Percentiles rank a stretch among this genome's conserved stretches.
Evolutionary conservation across 2,797 vertebrate species (phyloP).

Genomic region (Phrynocephalus guinanensis): DNA sequence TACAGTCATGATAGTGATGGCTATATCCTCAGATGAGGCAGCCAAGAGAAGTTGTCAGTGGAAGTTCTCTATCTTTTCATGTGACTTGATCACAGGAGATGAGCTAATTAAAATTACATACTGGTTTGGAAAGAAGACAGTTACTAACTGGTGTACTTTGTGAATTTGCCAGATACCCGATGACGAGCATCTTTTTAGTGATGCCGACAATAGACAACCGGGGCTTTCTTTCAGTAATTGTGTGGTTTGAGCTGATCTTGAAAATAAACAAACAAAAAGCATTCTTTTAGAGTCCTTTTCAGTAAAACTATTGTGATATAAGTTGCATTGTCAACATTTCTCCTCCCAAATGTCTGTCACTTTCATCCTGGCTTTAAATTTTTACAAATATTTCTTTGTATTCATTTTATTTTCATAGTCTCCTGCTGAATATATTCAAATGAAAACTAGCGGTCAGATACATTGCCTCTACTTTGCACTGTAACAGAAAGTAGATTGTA

Average conservation of each 20-base stretch:
- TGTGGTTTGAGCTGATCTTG: constrained; percentile 22
- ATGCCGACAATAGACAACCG: not conserved
- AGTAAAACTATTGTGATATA: not conserved
- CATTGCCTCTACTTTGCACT: constrained; percentile 56
- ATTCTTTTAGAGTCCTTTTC: not conserved
- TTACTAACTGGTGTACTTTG: not conserved
- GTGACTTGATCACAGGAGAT: not conserved
- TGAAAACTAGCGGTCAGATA: constrained; percentile 59
- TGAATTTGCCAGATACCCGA: not conserved
- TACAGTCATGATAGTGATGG: not conserved
- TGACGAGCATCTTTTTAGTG: constrained; percentile 4
- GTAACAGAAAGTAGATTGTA: constrained; percentile 60
- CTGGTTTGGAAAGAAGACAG: not conserved
- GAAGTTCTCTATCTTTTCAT: not conserved
- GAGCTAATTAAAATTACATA: not conserved
- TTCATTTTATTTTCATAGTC: constrained; percentile 26
- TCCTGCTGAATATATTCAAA: constrained; percentile 64
- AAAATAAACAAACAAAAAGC: not conserved
- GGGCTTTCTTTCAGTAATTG: constrained; percentile 9
- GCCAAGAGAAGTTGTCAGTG: not conserved
- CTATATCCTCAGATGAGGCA: not conserved
- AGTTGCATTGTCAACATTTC: constrained; percentile 32
- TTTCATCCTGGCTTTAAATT: constrained; percentile 4
- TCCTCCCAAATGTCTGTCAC: constrained; percentile 36
- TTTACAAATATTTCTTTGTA: constrained; percentile 19